A percentile compares a stretch with the other conserved stretches of the same genome.
Conservation (phyloP, 1,140 invertebrate species). For the Wasmannia auropunctata region DNA sequence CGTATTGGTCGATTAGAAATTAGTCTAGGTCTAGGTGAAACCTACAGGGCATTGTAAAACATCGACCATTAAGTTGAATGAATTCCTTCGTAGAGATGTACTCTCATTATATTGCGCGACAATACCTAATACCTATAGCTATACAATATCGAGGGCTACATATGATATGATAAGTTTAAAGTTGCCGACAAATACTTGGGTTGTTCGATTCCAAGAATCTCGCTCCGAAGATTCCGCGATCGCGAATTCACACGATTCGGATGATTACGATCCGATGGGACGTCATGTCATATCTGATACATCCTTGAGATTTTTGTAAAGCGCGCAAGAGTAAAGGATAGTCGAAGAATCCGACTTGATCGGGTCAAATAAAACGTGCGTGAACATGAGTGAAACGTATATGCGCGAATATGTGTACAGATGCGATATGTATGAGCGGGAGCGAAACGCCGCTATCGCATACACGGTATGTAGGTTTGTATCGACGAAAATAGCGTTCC, state of each 20-base stretch:
- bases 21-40: no score
- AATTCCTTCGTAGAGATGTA: no score
- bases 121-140: not conserved
- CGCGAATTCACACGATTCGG: no score
- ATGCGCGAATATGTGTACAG: no score
- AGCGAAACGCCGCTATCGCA: not conserved
- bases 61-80: no score
- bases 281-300: no score
- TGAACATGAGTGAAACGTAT: no score
- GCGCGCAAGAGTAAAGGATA: not conserved
- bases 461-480: not conserved
- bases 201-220: not conserved
- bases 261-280: no score
- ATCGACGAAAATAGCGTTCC: constrained; percentile 82
- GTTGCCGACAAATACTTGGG: not conserved
- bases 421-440: no score
- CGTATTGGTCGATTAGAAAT: not conserved
- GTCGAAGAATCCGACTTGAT: constrained; percentile 64
- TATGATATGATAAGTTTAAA: no score
- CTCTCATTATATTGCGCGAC: not conserved
- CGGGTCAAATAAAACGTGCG: constrained; percentile 61
- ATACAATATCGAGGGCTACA: not conserved
- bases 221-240: not conserved
- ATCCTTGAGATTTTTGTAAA: not conserved
- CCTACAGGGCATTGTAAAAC: no score